Conservation (phyloP, 2,797 vertebrate species). For the Sebastes vulpes region DNA sequence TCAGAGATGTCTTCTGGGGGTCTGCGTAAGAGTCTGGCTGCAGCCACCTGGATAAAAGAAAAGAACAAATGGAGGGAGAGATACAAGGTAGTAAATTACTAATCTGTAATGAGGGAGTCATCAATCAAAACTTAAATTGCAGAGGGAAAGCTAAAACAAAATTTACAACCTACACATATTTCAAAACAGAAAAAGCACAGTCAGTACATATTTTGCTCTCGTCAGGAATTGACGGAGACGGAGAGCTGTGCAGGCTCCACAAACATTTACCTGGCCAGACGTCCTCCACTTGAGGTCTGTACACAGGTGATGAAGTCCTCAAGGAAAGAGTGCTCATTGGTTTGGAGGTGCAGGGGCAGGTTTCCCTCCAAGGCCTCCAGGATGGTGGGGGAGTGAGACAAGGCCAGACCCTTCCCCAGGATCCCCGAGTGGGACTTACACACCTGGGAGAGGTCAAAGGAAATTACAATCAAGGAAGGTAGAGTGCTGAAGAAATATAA, state of each 20-base stretch:
- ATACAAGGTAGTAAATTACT: neutral
- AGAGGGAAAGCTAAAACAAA: neutral
- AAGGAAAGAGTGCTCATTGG: constrained; percentile 98
- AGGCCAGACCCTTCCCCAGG: constrained; percentile 95
- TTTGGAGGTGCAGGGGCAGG: constrained; percentile 96
- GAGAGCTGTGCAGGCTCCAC: neutral
- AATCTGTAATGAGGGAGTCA: neutral
- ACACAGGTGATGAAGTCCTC: constrained; percentile 99
- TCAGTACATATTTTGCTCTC: neutral
- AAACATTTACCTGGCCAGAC: constrained; percentile 91
- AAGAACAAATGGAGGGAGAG: neutral
- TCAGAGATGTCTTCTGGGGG: constrained; percentile 97
- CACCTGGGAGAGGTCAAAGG: constrained; percentile 81
- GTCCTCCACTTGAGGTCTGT: constrained; percentile 95
- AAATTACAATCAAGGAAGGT: neutral
- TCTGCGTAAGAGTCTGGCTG: constrained; percentile 99
- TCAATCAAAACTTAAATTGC: neutral
- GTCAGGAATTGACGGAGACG: neutral
- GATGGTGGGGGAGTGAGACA: constrained; percentile 97
- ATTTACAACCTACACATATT: neutral
- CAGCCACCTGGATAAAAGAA: constrained; percentile 89
- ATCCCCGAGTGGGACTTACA: constrained; percentile 97
- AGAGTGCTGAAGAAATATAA: neutral
- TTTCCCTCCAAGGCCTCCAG: constrained; percentile 97
- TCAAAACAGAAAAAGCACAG: neutral